phyloP scores from a whole-genome alignment of 2,888 invertebrate genomes.

The Tortricodes alternella region DNA sequence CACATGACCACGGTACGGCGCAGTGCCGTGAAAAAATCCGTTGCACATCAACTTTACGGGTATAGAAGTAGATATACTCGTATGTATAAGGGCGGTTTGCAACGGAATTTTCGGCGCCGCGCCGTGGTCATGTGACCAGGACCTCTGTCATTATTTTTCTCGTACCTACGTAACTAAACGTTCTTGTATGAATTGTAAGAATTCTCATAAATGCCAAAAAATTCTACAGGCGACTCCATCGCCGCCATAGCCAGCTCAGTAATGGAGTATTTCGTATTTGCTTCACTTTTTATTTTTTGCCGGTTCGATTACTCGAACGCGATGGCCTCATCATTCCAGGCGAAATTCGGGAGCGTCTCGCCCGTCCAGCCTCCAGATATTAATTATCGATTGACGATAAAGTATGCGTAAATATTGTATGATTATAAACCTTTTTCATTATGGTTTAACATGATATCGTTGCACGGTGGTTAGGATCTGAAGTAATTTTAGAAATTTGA shows the following conservation, averaged over 20 bases:
- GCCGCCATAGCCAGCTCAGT: slow-evolving; percentile 53
- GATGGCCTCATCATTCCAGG: slow-evolving; percentile 77
- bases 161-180: too few relatives aligned
- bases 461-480: slow-evolving; percentile 26
- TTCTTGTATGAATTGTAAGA: not conserved
- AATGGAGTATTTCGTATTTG: slow-evolving; percentile 83
- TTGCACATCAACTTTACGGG: too few relatives aligned
- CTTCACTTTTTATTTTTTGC: slow-evolving; percentile 82
- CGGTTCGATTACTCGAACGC: slow-evolving; percentile 81
- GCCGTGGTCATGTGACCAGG: too few relatives aligned
- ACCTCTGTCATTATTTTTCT: too few relatives aligned
- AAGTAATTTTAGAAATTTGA: slow-evolving; percentile 30
- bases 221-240: slow-evolving; percentile 52
- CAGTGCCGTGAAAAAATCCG: too few relatives aligned
- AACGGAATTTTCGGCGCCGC: too few relatives aligned
- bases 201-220: not conserved
- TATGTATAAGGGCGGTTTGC: too few relatives aligned
- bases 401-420: slow-evolving; percentile 71
- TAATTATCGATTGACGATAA: slow-evolving; percentile 83
- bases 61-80: too few relatives aligned
- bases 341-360: slow-evolving; percentile 82
- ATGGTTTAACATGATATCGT: slow-evolving; percentile 35
- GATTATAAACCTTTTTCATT: slow-evolving; percentile 45
- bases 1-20: too few relatives aligned
- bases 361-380: slow-evolving; percentile 75